Evolutionary conservation across 2,797 vertebrate genomes (phyloP), one percentile per base, ranked within the genome.

Genomic region (Phrynocephalus vlangalii): DNA sequence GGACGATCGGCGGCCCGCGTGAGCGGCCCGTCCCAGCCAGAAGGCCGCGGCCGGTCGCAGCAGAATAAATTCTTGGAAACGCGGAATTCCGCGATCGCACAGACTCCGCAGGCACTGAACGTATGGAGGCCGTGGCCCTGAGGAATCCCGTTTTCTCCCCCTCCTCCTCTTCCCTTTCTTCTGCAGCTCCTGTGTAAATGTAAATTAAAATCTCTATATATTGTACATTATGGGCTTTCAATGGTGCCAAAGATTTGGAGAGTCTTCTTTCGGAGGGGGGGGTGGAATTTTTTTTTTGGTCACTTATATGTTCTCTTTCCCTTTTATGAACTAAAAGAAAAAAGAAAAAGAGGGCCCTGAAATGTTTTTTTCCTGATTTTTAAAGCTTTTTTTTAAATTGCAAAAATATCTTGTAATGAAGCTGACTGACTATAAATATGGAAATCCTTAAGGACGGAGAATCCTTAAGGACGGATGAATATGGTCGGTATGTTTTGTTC

Each of bases 51-150:
- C 70, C n/a, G 82, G 5, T 10, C 15, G 1, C 48, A 38, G 0
- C 85, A 79, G 71, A 83, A 33, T 60, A 87, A 86, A 87, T 63
- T 76, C 82, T 80, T 5, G 0, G 77, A 33, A 26, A 70, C 76
- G 8, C 28, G 63, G 48, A 80, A 75, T 26, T 68, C 85, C 28
- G 18, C 60, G 0, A 76, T 24, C 3, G 70, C 26, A 30, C 87
- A 85, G 44, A 22, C n/a, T 13, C 86, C 79, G 0, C 87, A 75
- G 6, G 85, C 70, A 4, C 85, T 84, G 48, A 50, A 76, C 1
- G 88, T 90, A 2, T 90, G 88, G 88, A 76, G 88, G 3, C 88
- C 88, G 0, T 90, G 88, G 88, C 88, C 88, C 4, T 90, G 75
- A 87, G 24, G 4, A 0, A 0, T 2, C 38, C 18, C 28, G 2